Conservation (phyloP, 2,797 vertebrate genomes). For the Mormyrops boulengeri region DNA sequence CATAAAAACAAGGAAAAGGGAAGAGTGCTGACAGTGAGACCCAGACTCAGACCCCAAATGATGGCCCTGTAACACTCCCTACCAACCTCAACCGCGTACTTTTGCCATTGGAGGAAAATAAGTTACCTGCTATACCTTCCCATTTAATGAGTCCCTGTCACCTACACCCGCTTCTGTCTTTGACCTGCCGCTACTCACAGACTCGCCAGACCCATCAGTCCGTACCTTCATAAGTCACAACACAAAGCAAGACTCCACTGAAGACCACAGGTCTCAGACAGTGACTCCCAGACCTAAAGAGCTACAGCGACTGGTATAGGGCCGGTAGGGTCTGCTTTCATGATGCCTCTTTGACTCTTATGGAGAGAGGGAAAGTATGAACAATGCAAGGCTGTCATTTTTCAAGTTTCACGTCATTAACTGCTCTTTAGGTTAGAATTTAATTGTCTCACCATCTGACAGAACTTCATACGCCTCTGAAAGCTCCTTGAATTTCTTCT, state of each 20-base stretch:
- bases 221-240: background rate
- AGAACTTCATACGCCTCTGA: conserved; percentile 92
- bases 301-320: background rate
- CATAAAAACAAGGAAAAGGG: background rate
- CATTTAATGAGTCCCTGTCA: background rate
- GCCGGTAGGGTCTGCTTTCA: background rate
- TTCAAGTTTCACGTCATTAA: background rate
- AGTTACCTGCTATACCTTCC: background rate
- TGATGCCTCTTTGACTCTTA: background rate
- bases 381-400: background rate
- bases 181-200: background rate
- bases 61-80: background rate
- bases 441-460: conserved; percentile 71
- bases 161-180: background rate
- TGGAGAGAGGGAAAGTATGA: background rate
- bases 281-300: background rate
- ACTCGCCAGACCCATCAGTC: background rate
- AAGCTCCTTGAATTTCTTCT: conserved; percentile 85
- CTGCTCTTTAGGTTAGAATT: background rate
- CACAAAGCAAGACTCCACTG: background rate
- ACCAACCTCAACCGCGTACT: background rate
- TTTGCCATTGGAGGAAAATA: background rate
- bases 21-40: background rate
- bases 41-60: background rate
- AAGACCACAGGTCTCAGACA: background rate